Percentiles rank a stretch among this genome's conserved stretches.
phyloP scores from a whole-genome alignment of 1,140 invertebrate genomes.

The Diachasmimorpha longicaudata region DNA sequence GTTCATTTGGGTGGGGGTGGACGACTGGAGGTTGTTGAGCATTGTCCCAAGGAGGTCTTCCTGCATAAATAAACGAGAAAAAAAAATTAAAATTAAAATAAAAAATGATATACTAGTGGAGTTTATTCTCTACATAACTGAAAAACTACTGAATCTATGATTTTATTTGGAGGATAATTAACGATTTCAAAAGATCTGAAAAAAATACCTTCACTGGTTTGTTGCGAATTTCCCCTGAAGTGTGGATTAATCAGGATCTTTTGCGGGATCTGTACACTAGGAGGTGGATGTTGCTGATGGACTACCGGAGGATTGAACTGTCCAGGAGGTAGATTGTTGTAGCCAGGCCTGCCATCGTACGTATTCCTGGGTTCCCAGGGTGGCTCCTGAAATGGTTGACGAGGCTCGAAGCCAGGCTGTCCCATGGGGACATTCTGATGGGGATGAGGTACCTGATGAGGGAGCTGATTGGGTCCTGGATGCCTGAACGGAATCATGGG shows the following conservation, averaged over 20 bases:
- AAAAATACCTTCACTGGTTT: constrained; percentile 44
- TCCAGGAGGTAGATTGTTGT: constrained; percentile 35
- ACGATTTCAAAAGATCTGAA: too few relatives aligned
- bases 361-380: constrained; percentile 38
- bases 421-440: constrained; percentile 38
- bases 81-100: too few relatives aligned
- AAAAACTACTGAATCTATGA: too few relatives aligned
- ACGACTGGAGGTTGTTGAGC: constrained; percentile 37
- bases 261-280: constrained; percentile 47
- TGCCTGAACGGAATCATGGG: constrained; percentile 28
- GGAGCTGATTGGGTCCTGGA: constrained; percentile 33
- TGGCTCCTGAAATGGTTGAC: constrained; percentile 42
- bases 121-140: too few relatives aligned
- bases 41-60: constrained; percentile 47
- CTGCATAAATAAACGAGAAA: constrained; percentile 9
- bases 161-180: too few relatives aligned
- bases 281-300: constrained; percentile 31
- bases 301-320: constrained; percentile 29
- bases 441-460: constrained; percentile 27
- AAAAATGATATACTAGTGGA: too few relatives aligned
- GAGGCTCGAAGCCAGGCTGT: constrained; percentile 47
- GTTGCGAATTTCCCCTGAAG: constrained; percentile 54
- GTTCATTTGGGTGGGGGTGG: constrained; percentile 38
- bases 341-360: constrained; percentile 41
- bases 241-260: constrained; percentile 63